Conservation (phyloP, 2,113 vertebrate genomes). For the Noturus placidus region DNA sequence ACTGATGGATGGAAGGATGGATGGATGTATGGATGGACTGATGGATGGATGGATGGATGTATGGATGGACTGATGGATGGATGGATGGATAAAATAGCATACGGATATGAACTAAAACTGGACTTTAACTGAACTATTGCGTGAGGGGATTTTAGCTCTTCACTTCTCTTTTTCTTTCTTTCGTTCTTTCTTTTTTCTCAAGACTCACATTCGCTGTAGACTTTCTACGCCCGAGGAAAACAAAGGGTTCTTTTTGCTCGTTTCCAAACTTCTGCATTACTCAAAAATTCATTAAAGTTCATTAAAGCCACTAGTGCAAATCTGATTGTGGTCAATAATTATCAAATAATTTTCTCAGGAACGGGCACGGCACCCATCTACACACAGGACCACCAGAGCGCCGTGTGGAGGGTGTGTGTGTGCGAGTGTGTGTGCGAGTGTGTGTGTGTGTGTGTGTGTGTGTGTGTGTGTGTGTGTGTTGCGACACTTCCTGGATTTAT, state of each 20-base stretch:
- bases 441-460: slow-evolving; percentile 4
- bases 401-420: not conserved
- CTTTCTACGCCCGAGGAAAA: slow-evolving; percentile 31
- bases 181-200: too few relatives aligned
- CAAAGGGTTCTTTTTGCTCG: slow-evolving; percentile 45
- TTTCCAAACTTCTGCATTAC: slow-evolving; percentile 43
- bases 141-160: slow-evolving; percentile 13
- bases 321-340: slow-evolving; percentile 47
- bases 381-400: slow-evolving; percentile 48
- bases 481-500: not conserved
- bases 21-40: too few relatives aligned
- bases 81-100: too few relatives aligned
- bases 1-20: too few relatives aligned
- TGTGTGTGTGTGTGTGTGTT: slow-evolving; percentile 1
- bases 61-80: too few relatives aligned
- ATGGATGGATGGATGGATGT: too few relatives aligned
- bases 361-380: slow-evolving; percentile 11
- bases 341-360: slow-evolving; percentile 40
- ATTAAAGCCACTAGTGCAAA: slow-evolving; percentile 23
- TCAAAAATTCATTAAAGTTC: slow-evolving; percentile 43
- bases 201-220: slow-evolving; percentile 8
- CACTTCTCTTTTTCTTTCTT: not conserved
- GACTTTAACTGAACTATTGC: slow-evolving; percentile 11
- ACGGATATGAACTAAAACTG: not conserved
- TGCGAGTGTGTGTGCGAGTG: not conserved